Base-by-base conservation (phyloP, 2,888 invertebrate species). In the Agrenia bidenticulata region DNA sequence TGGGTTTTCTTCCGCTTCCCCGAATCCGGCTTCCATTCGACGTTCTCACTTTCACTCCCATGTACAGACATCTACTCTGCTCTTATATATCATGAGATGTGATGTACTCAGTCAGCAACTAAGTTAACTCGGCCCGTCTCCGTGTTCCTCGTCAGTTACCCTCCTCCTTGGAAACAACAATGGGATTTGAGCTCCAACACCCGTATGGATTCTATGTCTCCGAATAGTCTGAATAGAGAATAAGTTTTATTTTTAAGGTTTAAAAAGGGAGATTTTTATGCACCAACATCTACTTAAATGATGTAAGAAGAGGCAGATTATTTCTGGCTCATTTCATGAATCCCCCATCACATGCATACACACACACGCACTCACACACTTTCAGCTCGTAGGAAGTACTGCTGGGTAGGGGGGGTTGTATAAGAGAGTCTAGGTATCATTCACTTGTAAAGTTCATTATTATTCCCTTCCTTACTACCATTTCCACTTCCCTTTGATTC, bases 1-100 rank as follows among this genome's bases (percentile, higher is more conserved):
- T 70, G 67, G 67, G 62, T 70, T 70, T 67, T 65, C 64, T 67
- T 70, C 67, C 67, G 61, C 67, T 62, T 62, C 41, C 51, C 53
- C 19, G 45, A 15, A 15, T 45, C 45, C 19, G n/a, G 45, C 4
- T 32, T 32, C 32, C 32, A 32, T 32, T 32, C 32, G 11, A 32
- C 32, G 11, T 32, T 32, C 32, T 32, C 32, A 32, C 32, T 32
- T 32, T 32, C 32, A 32, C 32, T 32, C 11, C 4, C 32, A 7
- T 32, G 11, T 32, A 32, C n/a, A n/a, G n/a, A n/a, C 32, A 7
- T 11, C 32, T 11, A 11, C 32, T 32, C 32, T 32, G 5, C 32
- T 11, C 5, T 32, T 7, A 32, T 32, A 11, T 32, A 11, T 32
- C 11, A 32, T 32, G 32, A 11, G 32, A 32, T 45, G 7, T 19